These are phyloP conservation scores for Trichoplusia ni DNA, from an alignment of 1,140 invertebrate species.

Conservation along the genomic window DNA sequence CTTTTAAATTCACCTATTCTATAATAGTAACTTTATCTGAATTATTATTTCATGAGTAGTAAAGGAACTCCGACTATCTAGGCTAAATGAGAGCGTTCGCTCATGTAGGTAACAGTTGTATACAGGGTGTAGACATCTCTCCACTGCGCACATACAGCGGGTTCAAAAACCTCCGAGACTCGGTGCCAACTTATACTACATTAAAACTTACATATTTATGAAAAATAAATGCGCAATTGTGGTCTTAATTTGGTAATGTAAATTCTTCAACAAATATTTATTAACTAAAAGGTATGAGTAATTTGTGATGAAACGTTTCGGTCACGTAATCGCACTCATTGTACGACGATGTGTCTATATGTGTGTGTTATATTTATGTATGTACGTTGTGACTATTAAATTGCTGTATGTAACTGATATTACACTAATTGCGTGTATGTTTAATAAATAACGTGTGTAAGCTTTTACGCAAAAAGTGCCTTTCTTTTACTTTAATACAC, in stretches of 20 bases:
- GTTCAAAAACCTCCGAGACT: conserved; percentile 4
- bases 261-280: background rate
- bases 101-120: background rate
- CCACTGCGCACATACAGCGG: background rate
- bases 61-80: conserved; percentile 5
- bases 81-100: background rate
- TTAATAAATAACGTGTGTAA: conserved; percentile 19
- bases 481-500: background rate
- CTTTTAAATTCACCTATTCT: conserved; percentile 48
- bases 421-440: conserved; percentile 12
- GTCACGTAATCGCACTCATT: conserved; percentile 14
- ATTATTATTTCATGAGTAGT: conserved; percentile 18
- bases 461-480: conserved; percentile 1
- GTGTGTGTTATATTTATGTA: too few relatives aligned
- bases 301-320: conserved; percentile 20
- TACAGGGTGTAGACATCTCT: background rate
- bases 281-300: background rate
- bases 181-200: conserved; percentile 15
- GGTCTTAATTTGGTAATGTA: conserved; percentile 2
- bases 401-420: conserved; percentile 2
- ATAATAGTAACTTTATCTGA: conserved; percentile 46
- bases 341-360: too few relatives aligned
- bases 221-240: conserved; percentile 27
- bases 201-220: conserved; percentile 3
- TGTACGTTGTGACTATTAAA: too few relatives aligned